These are phyloP conservation scores for Sylvietta virens DNA, from an alignment of 2,113 vertebrate species.

Conservation along the genomic window DNA sequence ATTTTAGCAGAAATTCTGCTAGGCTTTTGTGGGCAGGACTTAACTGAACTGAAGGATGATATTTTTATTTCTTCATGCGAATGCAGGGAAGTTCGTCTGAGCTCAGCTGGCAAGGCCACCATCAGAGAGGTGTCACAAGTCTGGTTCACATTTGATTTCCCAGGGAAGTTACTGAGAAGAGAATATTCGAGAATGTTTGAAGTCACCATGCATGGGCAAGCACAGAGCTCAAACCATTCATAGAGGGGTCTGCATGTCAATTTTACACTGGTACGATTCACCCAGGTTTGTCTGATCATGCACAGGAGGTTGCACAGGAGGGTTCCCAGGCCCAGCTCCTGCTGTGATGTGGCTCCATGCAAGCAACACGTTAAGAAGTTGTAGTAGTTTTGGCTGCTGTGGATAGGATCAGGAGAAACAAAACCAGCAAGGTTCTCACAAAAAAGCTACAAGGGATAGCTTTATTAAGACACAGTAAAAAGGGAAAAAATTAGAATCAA, in stretches of 20 bases:
- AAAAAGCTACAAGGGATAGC: too few species aligned
- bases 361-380: background rate
- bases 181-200: accelerated
- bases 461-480: too few species aligned
- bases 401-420: too few species aligned
- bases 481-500: too few species aligned
- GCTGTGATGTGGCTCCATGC: accelerated
- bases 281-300: background rate
- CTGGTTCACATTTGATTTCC: background rate
- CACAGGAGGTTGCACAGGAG: background rate
- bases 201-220: accelerated
- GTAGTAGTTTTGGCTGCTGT: too few species aligned
- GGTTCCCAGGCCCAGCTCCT: background rate
- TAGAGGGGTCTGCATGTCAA: background rate
- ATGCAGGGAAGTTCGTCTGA: background rate
- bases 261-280: background rate
- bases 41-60: background rate
- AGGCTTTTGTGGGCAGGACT: background rate
- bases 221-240: background rate
- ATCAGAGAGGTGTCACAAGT: background rate
- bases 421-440: too few species aligned
- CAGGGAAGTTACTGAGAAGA: background rate
- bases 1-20: background rate
- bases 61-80: background rate
- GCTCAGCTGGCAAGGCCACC: background rate